Evolutionary conservation across 2,113 vertebrate genomes (phyloP).

Genomic region (Sceloporus tristichus): DNA sequence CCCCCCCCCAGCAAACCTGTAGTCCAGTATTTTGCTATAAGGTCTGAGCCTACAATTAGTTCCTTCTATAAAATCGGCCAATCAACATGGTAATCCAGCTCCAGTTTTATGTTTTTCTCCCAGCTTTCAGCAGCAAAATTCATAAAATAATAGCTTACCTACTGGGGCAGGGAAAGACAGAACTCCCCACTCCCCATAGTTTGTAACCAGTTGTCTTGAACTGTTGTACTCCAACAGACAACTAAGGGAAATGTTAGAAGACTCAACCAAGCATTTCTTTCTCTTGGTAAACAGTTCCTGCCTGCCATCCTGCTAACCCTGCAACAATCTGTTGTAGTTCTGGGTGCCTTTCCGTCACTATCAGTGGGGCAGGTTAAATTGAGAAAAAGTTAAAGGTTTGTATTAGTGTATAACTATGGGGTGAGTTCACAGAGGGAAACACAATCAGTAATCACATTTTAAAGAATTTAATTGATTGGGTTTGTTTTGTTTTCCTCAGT

Average conservation of each 20-base stretch:
- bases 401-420: neutral
- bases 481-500: neutral
- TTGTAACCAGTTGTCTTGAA: neutral
- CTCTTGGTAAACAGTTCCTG: neutral
- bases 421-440: neutral
- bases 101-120: too few relatives aligned
- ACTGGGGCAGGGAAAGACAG: neutral
- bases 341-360: neutral
- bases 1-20: too few relatives aligned
- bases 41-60: too few relatives aligned
- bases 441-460: neutral
- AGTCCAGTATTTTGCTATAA: too few relatives aligned
- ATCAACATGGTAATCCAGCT: too few relatives aligned
- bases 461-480: neutral
- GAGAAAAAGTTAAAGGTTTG: neutral
- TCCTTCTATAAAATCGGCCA: too few relatives aligned
- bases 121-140: too few relatives aligned
- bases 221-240: neutral
- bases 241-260: neutral
- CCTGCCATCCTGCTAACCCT: neutral
- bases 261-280: neutral
- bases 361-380: neutral
- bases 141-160: too few relatives aligned
- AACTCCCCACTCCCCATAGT: neutral
- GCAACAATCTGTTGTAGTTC: neutral